Evolutionary conservation across 1,140 invertebrate genomes (phyloP).

Genomic region (Mercenaria mercenaria): DNA sequence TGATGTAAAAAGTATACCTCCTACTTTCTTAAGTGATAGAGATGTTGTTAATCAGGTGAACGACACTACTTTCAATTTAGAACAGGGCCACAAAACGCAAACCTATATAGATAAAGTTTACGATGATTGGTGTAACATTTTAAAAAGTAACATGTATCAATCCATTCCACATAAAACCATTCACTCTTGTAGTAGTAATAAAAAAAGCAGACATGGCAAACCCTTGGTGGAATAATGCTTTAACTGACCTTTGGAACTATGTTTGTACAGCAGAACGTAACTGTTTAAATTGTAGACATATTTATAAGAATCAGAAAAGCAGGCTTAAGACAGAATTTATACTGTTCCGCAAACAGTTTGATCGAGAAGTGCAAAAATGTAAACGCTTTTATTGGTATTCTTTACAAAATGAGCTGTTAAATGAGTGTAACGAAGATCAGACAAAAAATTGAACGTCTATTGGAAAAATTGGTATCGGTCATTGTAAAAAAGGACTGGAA

Average conservation of each 20-base stretch:
- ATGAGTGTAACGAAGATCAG: background rate
- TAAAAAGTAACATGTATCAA: constrained; percentile 36
- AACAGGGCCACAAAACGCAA: background rate
- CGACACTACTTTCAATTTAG: no score
- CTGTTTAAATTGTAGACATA: background rate
- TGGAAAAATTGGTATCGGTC: background rate
- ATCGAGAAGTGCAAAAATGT: background rate
- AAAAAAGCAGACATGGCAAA: constrained; percentile 11
- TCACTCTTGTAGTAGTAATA: background rate
- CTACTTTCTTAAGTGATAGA: no score
- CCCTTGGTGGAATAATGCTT: background rate
- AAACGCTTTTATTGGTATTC: constrained; percentile 16
- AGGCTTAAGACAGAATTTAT: background rate
- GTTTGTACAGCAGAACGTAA: background rate
- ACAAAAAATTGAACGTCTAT: background rate
- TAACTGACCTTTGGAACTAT: background rate
- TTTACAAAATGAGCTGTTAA: constrained; percentile 21
- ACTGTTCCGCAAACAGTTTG: background rate
- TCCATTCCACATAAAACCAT: constrained; percentile 3
- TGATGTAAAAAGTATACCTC: no score
- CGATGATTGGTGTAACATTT: no score
- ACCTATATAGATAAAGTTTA: constrained; percentile 32
- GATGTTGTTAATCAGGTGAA: no score
- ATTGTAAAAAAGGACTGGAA: background rate
- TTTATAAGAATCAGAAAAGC: background rate